Base-by-base conservation (phyloP, 2,797 vertebrate genomes). In the Crocodylus rhombifer region DNA sequence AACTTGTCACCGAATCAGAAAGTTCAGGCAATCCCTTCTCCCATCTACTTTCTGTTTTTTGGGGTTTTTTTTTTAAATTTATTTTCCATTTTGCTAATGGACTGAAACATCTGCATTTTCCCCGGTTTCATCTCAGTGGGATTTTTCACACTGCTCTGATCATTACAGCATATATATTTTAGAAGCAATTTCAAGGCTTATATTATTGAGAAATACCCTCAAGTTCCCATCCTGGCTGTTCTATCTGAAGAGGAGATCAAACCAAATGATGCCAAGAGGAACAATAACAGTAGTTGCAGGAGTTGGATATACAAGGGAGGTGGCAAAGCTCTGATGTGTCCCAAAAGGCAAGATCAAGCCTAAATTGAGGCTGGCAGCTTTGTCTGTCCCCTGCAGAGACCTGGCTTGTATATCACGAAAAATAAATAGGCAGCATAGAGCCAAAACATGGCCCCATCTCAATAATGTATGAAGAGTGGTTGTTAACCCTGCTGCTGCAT, bases 381-480 rank as follows among this genome's bases (percentile, higher is more conserved):
- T 51, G 25, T n/a, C 56, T 55, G 11, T 25, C 61, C 25, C 7
- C 77, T 20, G 77, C 80, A 28, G 30, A 36, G 67, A 21, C 16
- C 84, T 18, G 56, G 73, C 58, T n/a, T 73, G 67, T 65, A 36
- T 16, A 51, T 60, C 73, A 65, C 33, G 2, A 73, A 74, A 74
- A 74, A 64, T 55, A 58, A 89, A 74, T 58, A 57, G 36, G 26
- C 26, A 42, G 60, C 56, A 63, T 80, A 33, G 51, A 55, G 74
- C 74, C 14, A 88, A 88, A 88, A 62, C 36, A 64, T 42, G 51
- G 77, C 17, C 78, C 42, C 30, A 2, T 7, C 7, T 86, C 82
- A 79, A 80, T 78, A 79, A 89, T 86, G 63, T 78, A 87, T 87
- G 75, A 78, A 87, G 60, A 42, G 80, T 69, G 58, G 33, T 78